Conservation (phyloP, 2,888 invertebrate species). For the Hoplodrina blanda region DNA sequence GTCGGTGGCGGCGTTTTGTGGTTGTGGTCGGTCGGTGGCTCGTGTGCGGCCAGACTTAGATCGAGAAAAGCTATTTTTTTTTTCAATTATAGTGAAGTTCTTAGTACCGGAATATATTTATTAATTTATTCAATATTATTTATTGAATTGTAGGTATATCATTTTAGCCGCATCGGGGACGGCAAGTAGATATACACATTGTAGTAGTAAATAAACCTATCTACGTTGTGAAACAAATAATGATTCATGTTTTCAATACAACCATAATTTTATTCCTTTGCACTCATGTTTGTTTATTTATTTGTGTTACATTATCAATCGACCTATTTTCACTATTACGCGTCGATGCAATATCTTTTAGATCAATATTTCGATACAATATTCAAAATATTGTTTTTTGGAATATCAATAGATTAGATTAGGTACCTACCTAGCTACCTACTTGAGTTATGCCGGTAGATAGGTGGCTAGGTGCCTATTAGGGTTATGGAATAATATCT, state of each 20-base stretch:
- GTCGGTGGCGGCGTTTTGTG: no score
- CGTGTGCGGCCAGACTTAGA: no score
- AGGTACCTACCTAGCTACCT: not conserved
- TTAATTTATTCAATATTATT: no score
- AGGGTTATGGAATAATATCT: not conserved
- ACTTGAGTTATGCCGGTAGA: not conserved
- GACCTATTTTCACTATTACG: constrained; percentile 41
- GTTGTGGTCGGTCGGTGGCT: no score
- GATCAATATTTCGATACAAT: constrained; percentile 10
- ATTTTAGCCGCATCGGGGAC: not conserved
- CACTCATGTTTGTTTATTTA: constrained; percentile 28
- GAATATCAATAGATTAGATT: constrained; percentile 28
- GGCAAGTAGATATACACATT: not conserved
- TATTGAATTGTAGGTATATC: not conserved
- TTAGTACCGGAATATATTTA: no score
- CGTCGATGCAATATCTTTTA: constrained; percentile 22
- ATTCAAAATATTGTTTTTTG: constrained; percentile 35
- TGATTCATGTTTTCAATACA: constrained; percentile 12
- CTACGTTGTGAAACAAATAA: constrained; percentile 3
- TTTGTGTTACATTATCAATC: constrained; percentile 16
- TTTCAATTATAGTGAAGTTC: no score
- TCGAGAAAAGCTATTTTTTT: no score
- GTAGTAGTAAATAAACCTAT: not conserved
- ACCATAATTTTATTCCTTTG: constrained; percentile 28
- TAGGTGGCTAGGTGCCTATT: no score